These are phyloP conservation scores for Dioctria rufipes DNA, from an alignment of 2,888 invertebrate species.

Conservation along the genomic window DNA sequence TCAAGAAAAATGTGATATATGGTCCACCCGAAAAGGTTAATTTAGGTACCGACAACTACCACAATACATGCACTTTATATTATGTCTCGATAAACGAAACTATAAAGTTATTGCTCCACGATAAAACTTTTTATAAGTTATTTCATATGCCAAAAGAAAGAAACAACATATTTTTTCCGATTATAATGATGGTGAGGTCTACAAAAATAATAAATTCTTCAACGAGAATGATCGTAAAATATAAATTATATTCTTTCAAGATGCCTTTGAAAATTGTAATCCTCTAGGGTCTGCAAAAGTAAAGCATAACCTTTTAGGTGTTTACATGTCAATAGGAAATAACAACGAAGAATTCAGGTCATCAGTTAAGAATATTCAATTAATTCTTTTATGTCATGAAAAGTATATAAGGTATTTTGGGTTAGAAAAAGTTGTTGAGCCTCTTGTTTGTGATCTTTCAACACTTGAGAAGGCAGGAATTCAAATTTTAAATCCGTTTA, in stretches of 20 bases:
- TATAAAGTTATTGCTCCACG: no score
- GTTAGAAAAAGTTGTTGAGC: neutral
- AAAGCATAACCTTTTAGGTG: constrained; percentile 5
- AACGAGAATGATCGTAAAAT: no score
- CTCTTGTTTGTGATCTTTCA: neutral
- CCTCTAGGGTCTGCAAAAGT: neutral
- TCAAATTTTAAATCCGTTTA: neutral
- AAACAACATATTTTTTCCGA: no score
- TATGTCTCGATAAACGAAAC: no score
- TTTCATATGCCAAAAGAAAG: no score
- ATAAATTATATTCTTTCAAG: constrained; percentile 5
- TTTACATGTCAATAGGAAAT: constrained; percentile 18
- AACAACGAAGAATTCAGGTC: neutral
- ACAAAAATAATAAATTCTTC: no score
- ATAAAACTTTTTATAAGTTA: no score
- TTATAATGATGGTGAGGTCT: no score
- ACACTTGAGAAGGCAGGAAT: constrained; percentile 2
- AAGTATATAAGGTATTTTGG: constrained; percentile 4
- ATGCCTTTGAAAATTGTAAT: constrained; percentile 17
- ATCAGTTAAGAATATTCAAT: constrained; percentile 4
- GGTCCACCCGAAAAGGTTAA: no score
- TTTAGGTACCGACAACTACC: no score
- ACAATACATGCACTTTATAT: no score
- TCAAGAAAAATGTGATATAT: no score
- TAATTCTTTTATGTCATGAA: constrained; percentile 11